Evolutionary conservation across 2,888 invertebrate genomes (phyloP).

Genomic region (Erebia ligea): DNA sequence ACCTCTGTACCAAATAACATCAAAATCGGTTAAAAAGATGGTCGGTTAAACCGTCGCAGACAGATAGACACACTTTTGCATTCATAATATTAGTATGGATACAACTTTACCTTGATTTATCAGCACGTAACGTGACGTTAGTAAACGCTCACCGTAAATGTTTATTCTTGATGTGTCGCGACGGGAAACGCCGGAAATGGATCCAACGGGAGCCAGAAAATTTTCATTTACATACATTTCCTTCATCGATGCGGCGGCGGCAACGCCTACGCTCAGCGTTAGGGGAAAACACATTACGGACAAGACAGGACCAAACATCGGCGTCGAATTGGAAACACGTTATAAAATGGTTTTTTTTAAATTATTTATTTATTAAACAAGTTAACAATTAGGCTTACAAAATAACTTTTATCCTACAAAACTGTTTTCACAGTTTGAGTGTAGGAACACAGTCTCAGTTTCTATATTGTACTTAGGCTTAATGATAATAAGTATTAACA

Average conservation of each 20-base stretch:
- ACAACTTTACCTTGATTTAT: not conserved
- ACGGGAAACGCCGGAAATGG: constrained; percentile 53
- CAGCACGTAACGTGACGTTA: not conserved
- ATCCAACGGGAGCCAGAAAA: constrained; percentile 56
- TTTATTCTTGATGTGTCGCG: constrained; percentile 45
- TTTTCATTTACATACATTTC: constrained; percentile 60
- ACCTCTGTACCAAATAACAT: not conserved
- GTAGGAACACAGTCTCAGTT: too few relatives aligned
- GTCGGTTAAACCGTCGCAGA: not conserved
- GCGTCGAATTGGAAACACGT: too few relatives aligned
- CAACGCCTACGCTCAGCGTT: constrained; percentile 21
- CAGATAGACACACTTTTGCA: not conserved
- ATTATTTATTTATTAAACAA: too few relatives aligned
- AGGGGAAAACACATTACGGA: too few relatives aligned
- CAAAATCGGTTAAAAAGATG: too few relatives aligned
- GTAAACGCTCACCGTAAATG: constrained; percentile 24
- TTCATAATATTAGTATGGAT: not conserved
- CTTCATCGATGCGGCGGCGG: constrained; percentile 30
- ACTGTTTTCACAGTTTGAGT: too few relatives aligned
- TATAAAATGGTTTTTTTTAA: too few relatives aligned
- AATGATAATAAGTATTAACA: too few relatives aligned
- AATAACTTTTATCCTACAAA: too few relatives aligned
- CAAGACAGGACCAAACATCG: too few relatives aligned
- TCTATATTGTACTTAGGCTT: too few relatives aligned
- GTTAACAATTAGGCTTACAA: too few relatives aligned